Evolutionary conservation across 2,797 vertebrate genomes (phyloP).

Genomic region (Melanotaenia parkinsoni): DNA sequence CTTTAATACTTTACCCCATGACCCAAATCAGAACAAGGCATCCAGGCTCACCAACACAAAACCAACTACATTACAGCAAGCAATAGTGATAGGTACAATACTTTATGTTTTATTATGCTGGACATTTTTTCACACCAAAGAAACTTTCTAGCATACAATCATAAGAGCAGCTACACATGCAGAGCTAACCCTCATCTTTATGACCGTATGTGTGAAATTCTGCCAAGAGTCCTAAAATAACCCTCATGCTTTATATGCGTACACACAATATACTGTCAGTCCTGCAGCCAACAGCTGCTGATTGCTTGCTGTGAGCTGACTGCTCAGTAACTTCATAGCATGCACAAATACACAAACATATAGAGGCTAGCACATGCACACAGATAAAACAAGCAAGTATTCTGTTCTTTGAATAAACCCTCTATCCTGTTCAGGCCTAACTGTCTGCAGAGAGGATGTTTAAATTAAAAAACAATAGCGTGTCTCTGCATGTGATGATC

Average conservation of each 20-base stretch:
- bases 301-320: slow-evolving; percentile 13
- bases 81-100: background rate
- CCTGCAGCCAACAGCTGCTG: slow-evolving; percentile 6
- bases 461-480: slow-evolving; percentile 32
- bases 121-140: background rate
- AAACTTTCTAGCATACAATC: background rate
- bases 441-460: slow-evolving; percentile 53
- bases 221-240: slow-evolving; percentile 25
- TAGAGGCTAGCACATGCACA: background rate
- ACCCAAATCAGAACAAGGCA: background rate
- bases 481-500: slow-evolving; percentile 25
- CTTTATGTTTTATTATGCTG: background rate
- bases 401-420: slow-evolving; percentile 37
- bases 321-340: background rate
- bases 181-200: slow-evolving; percentile 21
- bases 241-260: slow-evolving; percentile 18
- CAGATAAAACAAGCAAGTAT: background rate
- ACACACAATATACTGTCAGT: slow-evolving; percentile 20
- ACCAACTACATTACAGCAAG: background rate
- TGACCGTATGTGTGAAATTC: background rate
- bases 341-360: background rate
- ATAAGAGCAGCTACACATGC: background rate
- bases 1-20: background rate
- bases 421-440: slow-evolving; percentile 28
- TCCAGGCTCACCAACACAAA: background rate